A percentile compares a stretch with the other conserved stretches of the same genome.
These are phyloP conservation scores for Bucco capensis DNA, from an alignment of 2,113 vertebrate genomes.

Conservation along the genomic window DNA sequence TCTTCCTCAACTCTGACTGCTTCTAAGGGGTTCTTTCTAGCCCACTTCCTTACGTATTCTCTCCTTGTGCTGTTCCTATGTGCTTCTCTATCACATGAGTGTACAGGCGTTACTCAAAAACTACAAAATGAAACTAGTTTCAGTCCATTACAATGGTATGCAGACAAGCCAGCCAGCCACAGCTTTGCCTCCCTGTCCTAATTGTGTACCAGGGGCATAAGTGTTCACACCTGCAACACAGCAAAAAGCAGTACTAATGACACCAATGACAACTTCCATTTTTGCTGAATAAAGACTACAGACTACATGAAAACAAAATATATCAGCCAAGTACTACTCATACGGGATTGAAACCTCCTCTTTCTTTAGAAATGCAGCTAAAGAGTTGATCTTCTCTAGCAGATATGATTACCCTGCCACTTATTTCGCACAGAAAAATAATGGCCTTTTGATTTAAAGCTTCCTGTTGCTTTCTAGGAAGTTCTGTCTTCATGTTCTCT, in stretches of 20 bases:
- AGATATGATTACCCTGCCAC: background rate
- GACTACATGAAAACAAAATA: background rate
- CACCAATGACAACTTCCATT: background rate
- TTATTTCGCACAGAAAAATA: constrained; percentile 7
- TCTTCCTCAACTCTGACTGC: background rate
- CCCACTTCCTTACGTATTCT: background rate
- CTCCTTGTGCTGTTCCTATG: background rate
- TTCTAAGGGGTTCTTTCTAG: background rate
- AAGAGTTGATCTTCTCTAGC: background rate
- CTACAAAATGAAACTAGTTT: background rate
- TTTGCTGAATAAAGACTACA: background rate
- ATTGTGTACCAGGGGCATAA: fast-evolving
- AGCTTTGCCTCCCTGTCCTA: background rate
- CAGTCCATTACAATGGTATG: background rate
- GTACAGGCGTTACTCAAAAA: background rate
- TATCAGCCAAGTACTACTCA: background rate
- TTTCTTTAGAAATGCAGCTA: background rate
- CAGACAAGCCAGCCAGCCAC: background rate
- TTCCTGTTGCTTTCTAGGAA: constrained; percentile 13
- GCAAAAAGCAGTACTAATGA: background rate
- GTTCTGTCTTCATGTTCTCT: background rate
- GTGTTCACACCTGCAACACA: background rate
- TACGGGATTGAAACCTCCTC: background rate
- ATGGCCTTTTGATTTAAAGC: constrained; percentile 44
- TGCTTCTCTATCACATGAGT: fast-evolving